These are phyloP conservation scores for Bombylius major DNA, from an alignment of 2,888 invertebrate genomes.

Conservation along the genomic window DNA sequence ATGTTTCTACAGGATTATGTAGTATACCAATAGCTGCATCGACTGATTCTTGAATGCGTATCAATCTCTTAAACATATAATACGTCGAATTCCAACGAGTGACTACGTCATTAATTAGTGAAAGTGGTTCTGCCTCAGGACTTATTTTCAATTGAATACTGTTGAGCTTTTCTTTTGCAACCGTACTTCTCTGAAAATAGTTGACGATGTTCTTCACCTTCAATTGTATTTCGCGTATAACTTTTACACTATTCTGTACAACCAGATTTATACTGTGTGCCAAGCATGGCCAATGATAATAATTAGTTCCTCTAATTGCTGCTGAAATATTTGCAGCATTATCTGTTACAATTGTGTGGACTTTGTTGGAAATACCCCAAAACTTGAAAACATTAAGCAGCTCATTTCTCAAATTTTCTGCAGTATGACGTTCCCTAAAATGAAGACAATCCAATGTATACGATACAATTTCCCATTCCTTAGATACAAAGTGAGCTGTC, in stretches of 20 bases:
- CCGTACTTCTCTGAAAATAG: slow-evolving; percentile 2
- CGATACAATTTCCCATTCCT: slow-evolving; percentile 12
- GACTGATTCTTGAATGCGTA: slow-evolving; percentile 12
- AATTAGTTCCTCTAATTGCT: slow-evolving; percentile 15
- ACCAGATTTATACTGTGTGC: slow-evolving; percentile 17
- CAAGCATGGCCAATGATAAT: slow-evolving; percentile 16
- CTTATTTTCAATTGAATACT: background rate
- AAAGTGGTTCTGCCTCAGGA: slow-evolving; percentile 13
- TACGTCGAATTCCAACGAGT: slow-evolving; percentile 20
- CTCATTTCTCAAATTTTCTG: slow-evolving; percentile 11
- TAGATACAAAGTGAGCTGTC: slow-evolving; percentile 17
- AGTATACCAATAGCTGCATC: slow-evolving; percentile 15
- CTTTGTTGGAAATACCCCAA: slow-evolving; percentile 4
- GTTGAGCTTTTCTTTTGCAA: background rate
- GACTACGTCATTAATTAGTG: slow-evolving; percentile 17
- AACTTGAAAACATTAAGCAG: slow-evolving; percentile 10
- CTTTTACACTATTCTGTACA: slow-evolving; percentile 7
- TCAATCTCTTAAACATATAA: slow-evolving; percentile 17
- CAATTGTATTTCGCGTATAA: slow-evolving; percentile 1
- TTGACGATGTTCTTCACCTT: slow-evolving; percentile 3
- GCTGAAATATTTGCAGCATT: slow-evolving; percentile 18
- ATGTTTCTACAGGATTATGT: slow-evolving; percentile 11
- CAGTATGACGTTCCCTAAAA: slow-evolving; percentile 15
- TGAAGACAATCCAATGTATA: slow-evolving; percentile 12
- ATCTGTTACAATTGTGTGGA: slow-evolving; percentile 14